phyloP scores from a whole-genome alignment of 1,140 invertebrate species.

The Microvelia longipes region DNA sequence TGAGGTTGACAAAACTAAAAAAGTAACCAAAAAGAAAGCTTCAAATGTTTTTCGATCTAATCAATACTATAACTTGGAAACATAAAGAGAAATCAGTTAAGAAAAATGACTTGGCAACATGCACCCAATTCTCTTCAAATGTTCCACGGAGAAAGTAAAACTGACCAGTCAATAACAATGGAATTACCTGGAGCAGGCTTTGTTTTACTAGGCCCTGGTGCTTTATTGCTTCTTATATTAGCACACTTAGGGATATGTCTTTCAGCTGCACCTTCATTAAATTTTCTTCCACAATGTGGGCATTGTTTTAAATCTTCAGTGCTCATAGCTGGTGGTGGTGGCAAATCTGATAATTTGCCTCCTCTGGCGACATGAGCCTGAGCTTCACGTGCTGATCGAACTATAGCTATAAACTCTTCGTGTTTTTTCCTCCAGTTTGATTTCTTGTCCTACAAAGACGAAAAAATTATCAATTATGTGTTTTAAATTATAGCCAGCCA shows the following conservation, averaged over 20 bases:
- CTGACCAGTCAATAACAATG: too few relatives aligned
- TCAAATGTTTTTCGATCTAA: too few relatives aligned
- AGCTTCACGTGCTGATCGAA: constrained; percentile 77
- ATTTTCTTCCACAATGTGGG: constrained; percentile 75
- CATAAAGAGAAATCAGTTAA: too few relatives aligned
- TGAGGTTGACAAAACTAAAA: too few relatives aligned
- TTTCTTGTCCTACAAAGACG: constrained; percentile 39
- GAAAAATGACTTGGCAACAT: too few relatives aligned
- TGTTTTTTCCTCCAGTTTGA: constrained; percentile 81
- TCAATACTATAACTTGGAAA: too few relatives aligned
- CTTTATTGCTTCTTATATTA: constrained; percentile 66
- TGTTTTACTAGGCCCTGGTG: constrained; percentile 7
- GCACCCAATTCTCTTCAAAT: too few relatives aligned
- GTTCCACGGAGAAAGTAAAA: too few relatives aligned
- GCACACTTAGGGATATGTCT: constrained; percentile 88
- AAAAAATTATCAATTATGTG: too few relatives aligned
- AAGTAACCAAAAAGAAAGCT: too few relatives aligned
- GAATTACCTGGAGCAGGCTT: background rate
- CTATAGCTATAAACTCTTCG: constrained; percentile 78
- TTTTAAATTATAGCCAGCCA: too few relatives aligned
- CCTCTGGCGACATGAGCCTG: constrained; percentile 69
- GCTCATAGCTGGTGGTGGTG: constrained; percentile 71
- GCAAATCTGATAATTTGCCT: constrained; percentile 69
- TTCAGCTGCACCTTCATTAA: constrained; percentile 71
- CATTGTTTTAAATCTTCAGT: constrained; percentile 83